Evolutionary conservation across 2,888 invertebrate genomes (phyloP).

Genomic region (Lasioglossum malachurum): DNA sequence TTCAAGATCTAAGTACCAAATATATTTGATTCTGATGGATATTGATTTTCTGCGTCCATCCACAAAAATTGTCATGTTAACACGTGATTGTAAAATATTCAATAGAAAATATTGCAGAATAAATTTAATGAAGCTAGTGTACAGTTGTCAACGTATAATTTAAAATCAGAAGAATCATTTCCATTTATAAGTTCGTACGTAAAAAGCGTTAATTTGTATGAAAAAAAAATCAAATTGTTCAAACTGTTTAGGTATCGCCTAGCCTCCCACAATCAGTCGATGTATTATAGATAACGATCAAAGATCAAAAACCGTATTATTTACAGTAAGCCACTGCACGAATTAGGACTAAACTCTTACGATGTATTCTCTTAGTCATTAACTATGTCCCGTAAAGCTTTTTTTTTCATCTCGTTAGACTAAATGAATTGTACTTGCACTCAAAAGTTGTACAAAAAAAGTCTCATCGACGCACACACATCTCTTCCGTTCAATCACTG

Average conservation of each 20-base stretch:
- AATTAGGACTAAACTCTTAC: constrained; percentile 34
- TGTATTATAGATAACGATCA: constrained; percentile 39
- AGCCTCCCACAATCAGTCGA: constrained; percentile 37
- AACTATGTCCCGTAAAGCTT: constrained; percentile 52
- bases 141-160: not conserved
- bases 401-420: constrained; percentile 25
- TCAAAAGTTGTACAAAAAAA: constrained; percentile 57
- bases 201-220: not conserved
- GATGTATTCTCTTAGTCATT: constrained; percentile 38
- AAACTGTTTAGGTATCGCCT: constrained; percentile 7
- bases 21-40: not conserved
- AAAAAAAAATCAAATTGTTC: constrained; percentile 29
- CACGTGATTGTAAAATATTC: not conserved
- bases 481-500: constrained; percentile 15
- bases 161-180: not conserved
- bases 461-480: constrained; percentile 33
- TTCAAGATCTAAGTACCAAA: not conserved
- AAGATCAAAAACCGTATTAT: constrained; percentile 49
- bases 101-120: not conserved
- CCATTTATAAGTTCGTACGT: not conserved
- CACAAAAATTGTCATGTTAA: not conserved
- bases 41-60: not conserved
- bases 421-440: constrained; percentile 67
- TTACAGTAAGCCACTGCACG: constrained; percentile 58
- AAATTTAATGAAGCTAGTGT: not conserved